Percentiles rank a stretch among this genome's conserved stretches.
Conservation (phyloP, 2,888 invertebrate species). For the Hydraecia micacea region DNA sequence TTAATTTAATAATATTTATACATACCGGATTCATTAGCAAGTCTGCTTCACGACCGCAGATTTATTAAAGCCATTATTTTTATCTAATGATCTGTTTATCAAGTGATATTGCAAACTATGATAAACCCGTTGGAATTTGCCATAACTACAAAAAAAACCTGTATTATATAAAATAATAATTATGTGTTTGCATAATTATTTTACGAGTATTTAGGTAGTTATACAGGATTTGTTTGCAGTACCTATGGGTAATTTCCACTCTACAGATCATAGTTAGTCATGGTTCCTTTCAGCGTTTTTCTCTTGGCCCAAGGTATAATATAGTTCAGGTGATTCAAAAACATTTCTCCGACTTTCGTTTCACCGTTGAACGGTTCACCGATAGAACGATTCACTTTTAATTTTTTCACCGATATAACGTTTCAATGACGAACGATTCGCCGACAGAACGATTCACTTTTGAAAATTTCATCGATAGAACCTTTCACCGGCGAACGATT, state of each 20-base stretch:
- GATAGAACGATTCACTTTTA: no score
- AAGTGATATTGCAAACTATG: not conserved
- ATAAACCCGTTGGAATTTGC: slow-evolving; percentile 24
- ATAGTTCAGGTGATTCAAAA: no score
- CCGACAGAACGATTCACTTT: no score
- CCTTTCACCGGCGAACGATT: no score
- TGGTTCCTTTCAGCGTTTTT: not conserved
- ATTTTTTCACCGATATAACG: no score
- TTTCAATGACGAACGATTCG: no score
- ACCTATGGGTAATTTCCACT: not conserved
- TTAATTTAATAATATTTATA: slow-evolving; percentile 7
- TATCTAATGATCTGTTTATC: not conserved
- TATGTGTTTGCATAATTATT: not conserved
- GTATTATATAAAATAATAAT: not conserved
- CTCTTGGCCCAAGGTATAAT: not conserved
- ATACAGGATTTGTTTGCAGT: not conserved
- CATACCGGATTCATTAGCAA: slow-evolving; percentile 24
- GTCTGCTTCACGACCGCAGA: not conserved
- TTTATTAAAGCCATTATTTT: slow-evolving; percentile 14
- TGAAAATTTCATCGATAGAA: no score
- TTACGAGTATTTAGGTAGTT: not conserved
- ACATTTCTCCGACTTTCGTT: no score
- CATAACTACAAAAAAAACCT: not conserved
- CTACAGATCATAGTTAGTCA: not conserved
- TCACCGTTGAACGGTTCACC: no score